phyloP scores from a whole-genome alignment of 35 echinoderm and acorn worm species.

The Apostichopus japonicus region DNA sequence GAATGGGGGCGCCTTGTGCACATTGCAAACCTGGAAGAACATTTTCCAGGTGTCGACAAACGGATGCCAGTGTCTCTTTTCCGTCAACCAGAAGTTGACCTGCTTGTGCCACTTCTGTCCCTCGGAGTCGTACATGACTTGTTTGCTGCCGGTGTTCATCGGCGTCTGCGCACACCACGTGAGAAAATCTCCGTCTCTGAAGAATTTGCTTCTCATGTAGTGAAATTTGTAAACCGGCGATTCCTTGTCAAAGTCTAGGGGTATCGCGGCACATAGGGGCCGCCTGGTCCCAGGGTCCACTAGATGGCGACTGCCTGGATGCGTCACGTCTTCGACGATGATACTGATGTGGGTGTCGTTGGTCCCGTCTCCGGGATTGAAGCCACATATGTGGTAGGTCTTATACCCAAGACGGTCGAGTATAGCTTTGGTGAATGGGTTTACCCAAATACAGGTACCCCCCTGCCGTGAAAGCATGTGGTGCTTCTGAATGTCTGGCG shows the following conservation, averaged over 20 bases:
- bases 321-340: slow-evolving; percentile 18
- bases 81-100: slow-evolving; percentile 9
- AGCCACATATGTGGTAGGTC: slow-evolving; percentile 11
- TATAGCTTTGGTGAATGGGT: slow-evolving; percentile 40
- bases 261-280: slow-evolving; percentile 29
- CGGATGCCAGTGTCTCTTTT: slow-evolving; percentile 15
- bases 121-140: slow-evolving; percentile 16
- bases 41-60: neutral
- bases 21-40: neutral
- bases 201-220: slow-evolving; percentile 45
- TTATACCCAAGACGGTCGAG: slow-evolving; percentile 19
- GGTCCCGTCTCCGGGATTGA: slow-evolving; percentile 5
- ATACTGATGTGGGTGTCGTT: slow-evolving; percentile 28
- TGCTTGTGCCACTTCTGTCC: slow-evolving; percentile 12
- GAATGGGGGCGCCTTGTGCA: neutral
- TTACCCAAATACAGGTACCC: slow-evolving; percentile 34
- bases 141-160: neutral
- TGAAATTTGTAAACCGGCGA: slow-evolving; percentile 24
- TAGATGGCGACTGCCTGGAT: slow-evolving; percentile 35
- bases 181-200: neutral
- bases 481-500: neutral
- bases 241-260: slow-evolving; percentile 49
- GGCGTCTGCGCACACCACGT: slow-evolving; percentile 27
- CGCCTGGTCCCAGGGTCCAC: slow-evolving; percentile 30
- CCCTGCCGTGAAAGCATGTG: slow-evolving; percentile 28